Evolutionary conservation across 30 jellyfish, hydroid and myxozoan species (phyloP).

Genomic region (Aurelia coerulea): DNA sequence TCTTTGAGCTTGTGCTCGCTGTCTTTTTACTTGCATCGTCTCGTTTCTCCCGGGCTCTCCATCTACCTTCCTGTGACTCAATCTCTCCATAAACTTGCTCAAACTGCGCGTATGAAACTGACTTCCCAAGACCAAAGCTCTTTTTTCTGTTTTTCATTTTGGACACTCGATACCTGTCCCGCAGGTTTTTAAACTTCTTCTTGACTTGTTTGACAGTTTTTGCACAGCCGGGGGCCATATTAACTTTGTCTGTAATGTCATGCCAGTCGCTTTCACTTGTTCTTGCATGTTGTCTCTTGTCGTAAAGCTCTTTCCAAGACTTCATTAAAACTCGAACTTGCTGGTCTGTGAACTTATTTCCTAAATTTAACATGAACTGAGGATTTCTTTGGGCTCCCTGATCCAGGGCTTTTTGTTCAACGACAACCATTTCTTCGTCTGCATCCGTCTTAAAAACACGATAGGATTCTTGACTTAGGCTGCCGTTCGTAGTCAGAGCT

Average conservation of each 20-base stretch:
- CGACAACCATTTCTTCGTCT: constrained; percentile 62
- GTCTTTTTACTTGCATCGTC: neutral
- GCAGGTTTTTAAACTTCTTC: constrained; percentile 62
- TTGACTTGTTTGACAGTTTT: constrained; percentile 73
- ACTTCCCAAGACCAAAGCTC: constrained; percentile 29
- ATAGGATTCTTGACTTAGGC: constrained; percentile 57
- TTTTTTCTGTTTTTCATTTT: constrained; percentile 45
- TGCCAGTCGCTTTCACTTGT: constrained; percentile 71
- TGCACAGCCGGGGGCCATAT: constrained; percentile 77
- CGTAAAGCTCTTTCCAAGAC: constrained; percentile 66
- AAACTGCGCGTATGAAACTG: constrained; percentile 37
- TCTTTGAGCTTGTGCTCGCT: neutral
- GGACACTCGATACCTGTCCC: constrained; percentile 65
- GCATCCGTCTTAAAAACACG: constrained; percentile 60
- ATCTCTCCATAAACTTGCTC: constrained; percentile 66
- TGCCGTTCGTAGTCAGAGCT: constrained; percentile 28
- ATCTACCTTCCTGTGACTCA: constrained; percentile 8
- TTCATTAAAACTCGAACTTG: constrained; percentile 52
- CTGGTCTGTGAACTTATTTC: constrained; percentile 70
- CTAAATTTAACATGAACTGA: constrained; percentile 6
- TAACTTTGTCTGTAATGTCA: constrained; percentile 60
- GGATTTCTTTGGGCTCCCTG: constrained; percentile 22
- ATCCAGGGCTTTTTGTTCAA: constrained; percentile 50
- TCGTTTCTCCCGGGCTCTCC: constrained; percentile 4
- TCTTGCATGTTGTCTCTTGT: constrained; percentile 37